Evolutionary conservation across 2,888 invertebrate genomes (phyloP), one percentile per base, ranked within the genome.

Genomic region (Metellina segmentata): DNA sequence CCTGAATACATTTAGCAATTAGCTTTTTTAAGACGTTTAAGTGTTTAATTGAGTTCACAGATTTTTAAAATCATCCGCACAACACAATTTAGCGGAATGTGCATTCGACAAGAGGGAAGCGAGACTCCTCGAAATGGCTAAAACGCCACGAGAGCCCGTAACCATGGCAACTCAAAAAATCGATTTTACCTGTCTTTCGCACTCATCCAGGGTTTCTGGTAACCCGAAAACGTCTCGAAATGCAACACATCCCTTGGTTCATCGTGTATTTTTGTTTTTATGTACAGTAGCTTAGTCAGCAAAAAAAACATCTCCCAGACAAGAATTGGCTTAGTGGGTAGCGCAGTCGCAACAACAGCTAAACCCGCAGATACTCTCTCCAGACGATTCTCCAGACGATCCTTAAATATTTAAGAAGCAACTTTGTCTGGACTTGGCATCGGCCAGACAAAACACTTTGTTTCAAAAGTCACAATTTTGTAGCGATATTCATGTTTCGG

Each of bases 81-180:
- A 34, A 34, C 34, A 34, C 34, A 34, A 34, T 34, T 34, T 34
- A 34, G 34, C 34, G 34, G 34, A 34, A 34, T 34, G 34, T 34
- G 34, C 4, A 34, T 34, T 34, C 34, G 34, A 34, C 34, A 34
- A 34, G 34, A 34, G 34, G 1, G 34, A 34, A 34, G 34, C 34
- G 34, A 34, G 34, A 34, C 1, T 34, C 34, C 34, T 34, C 34
- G 34, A 34, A 34, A 34, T 34, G 34, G 34, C 34, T 34, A 34
- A 34, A 34, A 34, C 34, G 34, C 34, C 34, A 34, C 34, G 11
- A 7, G 71, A 16, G n/a, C 49, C 48, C 16, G 81, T 88, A 70
- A 20, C 89, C 70, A 77, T 77, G 89, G 77, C 72, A 75, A 89
- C 89, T 49, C 16, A 83, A 34, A 89, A 87, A 89, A 89, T 89